phyloP scores from a whole-genome alignment of 2,888 invertebrate species.

The Neria commutata region DNA sequence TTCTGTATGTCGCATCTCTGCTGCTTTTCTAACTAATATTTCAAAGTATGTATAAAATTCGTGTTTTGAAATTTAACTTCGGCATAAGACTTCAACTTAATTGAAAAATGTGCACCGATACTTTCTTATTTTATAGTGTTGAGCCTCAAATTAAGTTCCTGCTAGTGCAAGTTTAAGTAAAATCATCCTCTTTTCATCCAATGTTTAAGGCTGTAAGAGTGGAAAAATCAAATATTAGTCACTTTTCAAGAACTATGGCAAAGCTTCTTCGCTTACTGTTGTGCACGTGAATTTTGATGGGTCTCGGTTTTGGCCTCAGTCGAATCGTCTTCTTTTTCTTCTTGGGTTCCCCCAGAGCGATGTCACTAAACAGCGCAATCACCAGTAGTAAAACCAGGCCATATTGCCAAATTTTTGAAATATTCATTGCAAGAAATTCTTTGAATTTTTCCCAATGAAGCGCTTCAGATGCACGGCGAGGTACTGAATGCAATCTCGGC shows the following conservation, averaged over 20 bases:
- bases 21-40: too few relatives aligned
- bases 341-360: neutral
- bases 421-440: slow-evolving; percentile 6
- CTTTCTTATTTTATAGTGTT: too few relatives aligned
- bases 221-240: neutral
- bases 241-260: too few relatives aligned
- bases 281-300: neutral
- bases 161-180: neutral
- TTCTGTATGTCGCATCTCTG: too few relatives aligned
- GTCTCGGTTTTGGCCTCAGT: slow-evolving; percentile 5
- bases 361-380: neutral
- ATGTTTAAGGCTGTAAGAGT: slow-evolving; percentile 4
- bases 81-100: too few relatives aligned
- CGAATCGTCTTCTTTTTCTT: neutral
- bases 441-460: neutral
- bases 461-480: too few relatives aligned
- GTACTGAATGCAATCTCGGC: neutral
- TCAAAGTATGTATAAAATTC: too few relatives aligned
- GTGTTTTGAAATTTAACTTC: too few relatives aligned
- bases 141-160: too few relatives aligned
- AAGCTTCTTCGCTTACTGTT: neutral
- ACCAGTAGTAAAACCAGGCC: neutral
- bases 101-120: too few relatives aligned
- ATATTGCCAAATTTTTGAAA: slow-evolving; percentile 1
- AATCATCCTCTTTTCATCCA: slow-evolving; percentile 6